These are phyloP conservation scores for Ariolimax columbianus DNA, from an alignment of 2,888 invertebrate genomes.

Conservation along the genomic window DNA sequence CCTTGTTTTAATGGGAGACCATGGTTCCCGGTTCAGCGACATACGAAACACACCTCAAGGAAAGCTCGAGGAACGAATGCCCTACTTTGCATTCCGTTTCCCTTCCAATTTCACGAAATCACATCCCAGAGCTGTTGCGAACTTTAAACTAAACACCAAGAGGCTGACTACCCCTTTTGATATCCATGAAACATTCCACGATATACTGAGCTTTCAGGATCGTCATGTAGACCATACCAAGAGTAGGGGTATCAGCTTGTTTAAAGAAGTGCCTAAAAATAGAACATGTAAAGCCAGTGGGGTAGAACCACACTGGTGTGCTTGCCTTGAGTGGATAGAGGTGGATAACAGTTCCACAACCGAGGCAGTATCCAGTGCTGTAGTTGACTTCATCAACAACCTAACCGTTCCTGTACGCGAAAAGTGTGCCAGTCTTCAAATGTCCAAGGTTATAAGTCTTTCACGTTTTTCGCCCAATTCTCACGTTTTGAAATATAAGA, in stretches of 20 bases:
- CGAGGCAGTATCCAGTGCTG: background rate
- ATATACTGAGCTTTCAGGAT: conserved; percentile 82
- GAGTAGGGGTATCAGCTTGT: conserved; percentile 73
- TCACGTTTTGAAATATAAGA: conserved; percentile 36
- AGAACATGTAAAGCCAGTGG: conserved; percentile 92
- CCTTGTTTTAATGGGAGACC: conserved; percentile 94
- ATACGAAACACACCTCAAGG: conserved; percentile 92
- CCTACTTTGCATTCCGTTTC: conserved; percentile 89
- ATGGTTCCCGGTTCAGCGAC: conserved; percentile 88
- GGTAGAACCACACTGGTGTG: conserved; percentile 97
- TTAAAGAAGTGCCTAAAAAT: conserved; percentile 81
- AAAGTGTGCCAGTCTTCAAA: background rate
- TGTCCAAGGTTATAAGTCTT: conserved; percentile 1
- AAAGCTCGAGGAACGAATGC: conserved; percentile 93
- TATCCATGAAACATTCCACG: conserved; percentile 88
- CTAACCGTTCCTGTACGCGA: background rate
- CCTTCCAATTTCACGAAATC: conserved; percentile 85
- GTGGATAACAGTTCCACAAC: conserved; percentile 78
- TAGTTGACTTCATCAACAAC: conserved; percentile 31
- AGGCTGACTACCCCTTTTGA: conserved; percentile 92
- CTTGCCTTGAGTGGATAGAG: conserved; percentile 90
- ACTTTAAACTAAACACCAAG: conserved; percentile 83
- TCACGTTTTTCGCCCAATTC: conserved; percentile 17
- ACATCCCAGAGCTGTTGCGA: conserved; percentile 83
- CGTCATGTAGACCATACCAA: conserved; percentile 49